Base-by-base conservation (phyloP, 2,113 vertebrate genomes). In the Nanorana parkeri region DNA sequence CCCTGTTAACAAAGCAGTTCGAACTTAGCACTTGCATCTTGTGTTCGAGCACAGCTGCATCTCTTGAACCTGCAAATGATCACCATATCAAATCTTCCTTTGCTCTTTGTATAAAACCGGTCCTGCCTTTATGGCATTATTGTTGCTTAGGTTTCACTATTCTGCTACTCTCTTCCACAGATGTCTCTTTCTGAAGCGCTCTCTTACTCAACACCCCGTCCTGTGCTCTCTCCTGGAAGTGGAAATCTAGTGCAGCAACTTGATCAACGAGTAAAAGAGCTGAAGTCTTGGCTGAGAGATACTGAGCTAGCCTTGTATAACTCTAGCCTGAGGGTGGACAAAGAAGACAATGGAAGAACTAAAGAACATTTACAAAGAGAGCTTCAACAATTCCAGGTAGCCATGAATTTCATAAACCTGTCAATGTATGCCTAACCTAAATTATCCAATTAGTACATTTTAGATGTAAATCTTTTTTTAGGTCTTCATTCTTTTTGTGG, bases 221-320 rank as follows among this genome's bases (percentile, higher is more conserved):
- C 93, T 68, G 92, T 96, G 77, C 95, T 98, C 61, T 97, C 96
- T 75, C 96, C 97, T 63, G 94, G 97, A 85, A 98, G 95, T 84
- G 93, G 91, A 88, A 95, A 92, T 86, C 94, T 98, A 85, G 94
- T 98, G 88, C 93, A 93, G 89, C 97, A 96, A 93, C 95, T 99
- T 93, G 95, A 99, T 93, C 91, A 92, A 88, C 94, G 95, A 52
- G 96, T 99, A 88, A 98, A 99, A 91, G 97, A 99, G 87, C 92
- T 99, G 90, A 99, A 98, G 93, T 92, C 92, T 51, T 99, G 97
- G 97, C 94, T 99, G 80, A 89, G 97, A 88, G 96, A 98, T 91
- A 98, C 97, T 2, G 97, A 99, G 93, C 96, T 99, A 84, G 95
- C 99, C 92, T 96, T 99, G 93, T 99, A 98, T 92, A 98, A 99